Evolutionary conservation across 2,797 vertebrate genomes (phyloP).

Genomic region (Sebastes matsubarae): DNA sequence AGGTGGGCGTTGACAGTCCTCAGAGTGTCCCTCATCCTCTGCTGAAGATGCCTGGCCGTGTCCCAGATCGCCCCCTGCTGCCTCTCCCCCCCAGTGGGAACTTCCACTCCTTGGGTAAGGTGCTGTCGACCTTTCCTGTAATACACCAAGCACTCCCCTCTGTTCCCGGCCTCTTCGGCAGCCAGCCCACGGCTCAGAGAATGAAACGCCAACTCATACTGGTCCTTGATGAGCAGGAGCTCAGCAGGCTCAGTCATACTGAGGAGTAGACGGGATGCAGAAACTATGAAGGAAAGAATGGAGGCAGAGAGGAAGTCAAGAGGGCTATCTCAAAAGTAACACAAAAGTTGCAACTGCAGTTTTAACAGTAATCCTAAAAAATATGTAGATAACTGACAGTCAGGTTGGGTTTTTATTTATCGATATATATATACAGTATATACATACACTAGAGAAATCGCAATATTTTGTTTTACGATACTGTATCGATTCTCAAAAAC

Average conservation of each 20-base stretch:
- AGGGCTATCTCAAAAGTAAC: not conserved
- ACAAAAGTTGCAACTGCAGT: not conserved
- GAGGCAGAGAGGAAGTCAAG: not conserved
- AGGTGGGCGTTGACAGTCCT: conserved; percentile 81
- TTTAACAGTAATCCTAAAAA: not conserved
- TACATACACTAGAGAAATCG: too few species aligned
- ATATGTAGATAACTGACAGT: not conserved
- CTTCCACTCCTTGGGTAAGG: conserved; percentile 83
- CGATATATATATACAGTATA: too few species aligned
- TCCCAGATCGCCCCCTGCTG: conserved; percentile 84
- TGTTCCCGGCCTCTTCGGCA: conserved; percentile 85
- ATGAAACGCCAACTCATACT: conserved; percentile 86
- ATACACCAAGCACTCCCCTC: conserved; percentile 80
- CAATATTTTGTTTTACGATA: too few species aligned
- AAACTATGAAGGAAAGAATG: not conserved
- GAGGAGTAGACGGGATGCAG: not conserved
- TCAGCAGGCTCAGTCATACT: conserved; percentile 77
- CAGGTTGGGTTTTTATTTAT: not conserved
- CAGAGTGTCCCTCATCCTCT: conserved; percentile 88
- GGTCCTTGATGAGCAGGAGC: conserved; percentile 86
- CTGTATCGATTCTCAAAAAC: too few species aligned
- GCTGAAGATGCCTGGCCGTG: conserved; percentile 86
- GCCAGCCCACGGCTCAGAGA: conserved; percentile 86
- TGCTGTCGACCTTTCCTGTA: conserved; percentile 87
- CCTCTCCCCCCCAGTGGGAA: conserved; percentile 74